Evolutionary conservation across 2,113 vertebrate genomes (phyloP), one percentile per base, ranked within the genome.

Genomic region (Aptenodytes forsteri): DNA sequence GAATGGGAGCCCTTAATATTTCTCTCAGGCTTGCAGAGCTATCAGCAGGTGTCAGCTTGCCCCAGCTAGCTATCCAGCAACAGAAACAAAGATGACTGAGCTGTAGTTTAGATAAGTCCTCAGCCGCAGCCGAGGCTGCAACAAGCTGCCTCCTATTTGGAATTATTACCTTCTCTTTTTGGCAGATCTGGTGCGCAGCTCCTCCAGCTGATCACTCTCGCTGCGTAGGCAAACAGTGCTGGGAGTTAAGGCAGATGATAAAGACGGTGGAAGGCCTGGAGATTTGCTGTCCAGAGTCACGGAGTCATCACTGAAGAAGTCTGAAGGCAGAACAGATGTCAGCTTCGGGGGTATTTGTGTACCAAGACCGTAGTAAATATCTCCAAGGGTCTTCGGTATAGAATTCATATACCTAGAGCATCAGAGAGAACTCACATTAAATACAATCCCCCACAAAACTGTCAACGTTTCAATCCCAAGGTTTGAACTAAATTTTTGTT

Each of bases 241-340:
- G 11, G 93, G 96, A 64, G 97, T 88, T 22, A 95, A 83, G 29
- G 96, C 58, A 22, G 98, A 98, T 6, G 89, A 30, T 7, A 96
- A 72, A 32, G 98, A 95, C 2, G 82, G 92, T 29, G 98, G 98
- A 72, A 92, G 83, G 9, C 97, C 95, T 7, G 99, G 98, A 47
- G 98, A 99, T 76, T 97, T 95, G 65, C 98, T 99, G 79, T 99
- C 99, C 89, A 98, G 98, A 42, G 98, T 94, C 73, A 99, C 13
- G 0, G 99, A 99, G 46, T 99, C 99, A 65, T 99, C 99, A 32
- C 99, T 99, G 96, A 99, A 99, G 97, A 99, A 99, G 87, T 99
- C 99, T 36, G 98, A 73, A 38, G 99, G 99, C 83, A 99, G 98
- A 79, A 98, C 97, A 12, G 98, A 97, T n/a, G 98, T 95, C 90